Conservation (phyloP, 2,888 invertebrate species). For the Agonopterix heracliana region DNA sequence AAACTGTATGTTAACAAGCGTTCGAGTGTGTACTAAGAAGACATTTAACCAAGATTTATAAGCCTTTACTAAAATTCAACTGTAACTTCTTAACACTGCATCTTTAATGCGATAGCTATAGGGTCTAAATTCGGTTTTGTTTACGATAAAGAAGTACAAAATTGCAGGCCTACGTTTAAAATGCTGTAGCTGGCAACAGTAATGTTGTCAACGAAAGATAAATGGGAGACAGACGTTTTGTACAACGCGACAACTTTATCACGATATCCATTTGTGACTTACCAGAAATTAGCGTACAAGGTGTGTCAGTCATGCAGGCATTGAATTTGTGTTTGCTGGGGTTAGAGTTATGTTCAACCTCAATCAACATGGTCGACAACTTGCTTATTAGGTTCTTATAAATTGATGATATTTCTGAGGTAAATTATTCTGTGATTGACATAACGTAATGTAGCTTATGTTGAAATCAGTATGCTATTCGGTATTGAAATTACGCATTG, state of each 20-base stretch:
- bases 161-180: conserved; percentile 43
- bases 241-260: conserved; percentile 2
- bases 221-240: conserved; percentile 38
- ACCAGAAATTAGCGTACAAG: neutral
- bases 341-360: too few relatives aligned
- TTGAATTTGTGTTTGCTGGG: neutral
- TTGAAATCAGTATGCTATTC: too few relatives aligned
- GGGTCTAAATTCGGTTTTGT: conserved; percentile 21
- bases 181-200: conserved; percentile 49
- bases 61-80: conserved; percentile 23
- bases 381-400: too few relatives aligned
- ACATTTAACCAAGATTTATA: conserved; percentile 41
- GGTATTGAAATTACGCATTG: too few relatives aligned
- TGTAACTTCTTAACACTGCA: neutral
- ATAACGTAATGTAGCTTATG: too few relatives aligned
- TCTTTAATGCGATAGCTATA: conserved; percentile 7
- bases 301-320: neutral
- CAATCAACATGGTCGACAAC: too few relatives aligned
- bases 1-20: conserved; percentile 33
- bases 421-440: too few relatives aligned
- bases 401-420: neutral
- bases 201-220: conserved; percentile 60
- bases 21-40: conserved; percentile 40
- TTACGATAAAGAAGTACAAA: conserved; percentile 25
- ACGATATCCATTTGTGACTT: neutral